Evolutionary conservation across 2,888 invertebrate genomes (phyloP), one percentile per base, ranked within the genome.

Genomic region (Sphaerophoria rueppellii): DNA sequence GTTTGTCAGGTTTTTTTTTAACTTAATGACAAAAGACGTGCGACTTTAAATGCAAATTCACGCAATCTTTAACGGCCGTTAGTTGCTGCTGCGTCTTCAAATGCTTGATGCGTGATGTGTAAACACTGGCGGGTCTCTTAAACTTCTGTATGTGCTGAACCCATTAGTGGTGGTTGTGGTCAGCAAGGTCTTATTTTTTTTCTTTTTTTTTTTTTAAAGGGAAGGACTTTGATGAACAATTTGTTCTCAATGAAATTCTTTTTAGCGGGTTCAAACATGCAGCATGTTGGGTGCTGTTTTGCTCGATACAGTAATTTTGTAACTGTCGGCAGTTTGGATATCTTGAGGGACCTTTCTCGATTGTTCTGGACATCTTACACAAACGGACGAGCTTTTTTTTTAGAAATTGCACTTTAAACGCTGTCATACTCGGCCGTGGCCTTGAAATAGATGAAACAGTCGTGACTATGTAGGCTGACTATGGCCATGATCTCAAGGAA

Each of bases 1-100:
- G 71, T 76, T 72, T 73, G 76, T 81, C 85, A 85, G 76, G 70
- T 57, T 24, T 63, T 80, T 63, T 80, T 80, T 71, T 80, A 65
- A 80, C 61, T 76, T 75, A 80, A 83, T 57, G 83, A 83, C 72
- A 71, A 83, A 80, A 63, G 81, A 81, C 85, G 81, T 76, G 85
- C 81, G 76, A 85, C 72, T 81, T 77, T 76, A 77, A 85, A 85
- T 85, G 85, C 85, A 85, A 85, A 85, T 85, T 73, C 63, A 48
- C 43, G 78, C 72, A 81, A 76, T 81, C 80, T 70, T 11, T 24
- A 24, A 24, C 24, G 24, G 24, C 24, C 24, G 24, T 24, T 24
- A 2, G 24, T 2, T 24, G 24, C 2, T 24, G 24, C 1, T 24
- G 24, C 24, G 1, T 24, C 24, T 24, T 24, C 24, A 24, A 24